These are phyloP conservation scores for Nothocercus julius DNA, from an alignment of 2,113 vertebrate species.

Conservation along the genomic window DNA sequence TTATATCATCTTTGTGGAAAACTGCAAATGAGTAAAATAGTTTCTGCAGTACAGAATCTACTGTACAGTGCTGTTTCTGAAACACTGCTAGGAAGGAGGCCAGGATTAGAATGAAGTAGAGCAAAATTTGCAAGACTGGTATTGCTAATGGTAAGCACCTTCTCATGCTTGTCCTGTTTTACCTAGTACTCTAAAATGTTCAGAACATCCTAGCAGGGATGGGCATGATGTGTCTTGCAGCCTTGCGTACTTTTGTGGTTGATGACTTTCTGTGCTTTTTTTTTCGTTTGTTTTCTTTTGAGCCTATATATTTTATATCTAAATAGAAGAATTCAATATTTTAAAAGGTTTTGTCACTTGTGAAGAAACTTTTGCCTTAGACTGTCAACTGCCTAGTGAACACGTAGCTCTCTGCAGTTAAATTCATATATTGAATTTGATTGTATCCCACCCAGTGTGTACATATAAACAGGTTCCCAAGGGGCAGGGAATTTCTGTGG, in stretches of 20 bases:
- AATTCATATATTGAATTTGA: not conserved
- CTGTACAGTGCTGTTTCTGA: slow-evolving; percentile 58
- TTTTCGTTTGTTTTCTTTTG: too few species aligned
- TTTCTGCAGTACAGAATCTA: slow-evolving; percentile 43
- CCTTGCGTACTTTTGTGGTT: not conserved
- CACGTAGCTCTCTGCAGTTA: not conserved
- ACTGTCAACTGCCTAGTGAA: not conserved
- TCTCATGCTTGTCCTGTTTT: not conserved
- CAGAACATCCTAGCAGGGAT: not conserved
- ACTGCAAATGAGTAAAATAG: not conserved
- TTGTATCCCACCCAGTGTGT: not conserved
- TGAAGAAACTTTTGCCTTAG: not conserved
- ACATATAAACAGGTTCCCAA: not conserved
- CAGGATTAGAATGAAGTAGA: slow-evolving; percentile 45
- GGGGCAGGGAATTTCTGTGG: not conserved
- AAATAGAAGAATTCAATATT: not conserved
- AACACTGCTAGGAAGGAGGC: slow-evolving; percentile 38
- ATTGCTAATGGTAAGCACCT: not conserved
- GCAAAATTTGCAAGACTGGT: slow-evolving; percentile 34
- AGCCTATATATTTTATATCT: too few species aligned
- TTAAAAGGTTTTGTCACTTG: not conserved
- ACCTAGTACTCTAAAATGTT: not conserved
- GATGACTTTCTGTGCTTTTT: not conserved
- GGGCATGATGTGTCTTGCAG: not conserved
- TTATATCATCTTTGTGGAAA: not conserved